phyloP scores from a whole-genome alignment of 53 echinoderm and acorn worm genomes.

The Zoroaster sp. region DNA sequence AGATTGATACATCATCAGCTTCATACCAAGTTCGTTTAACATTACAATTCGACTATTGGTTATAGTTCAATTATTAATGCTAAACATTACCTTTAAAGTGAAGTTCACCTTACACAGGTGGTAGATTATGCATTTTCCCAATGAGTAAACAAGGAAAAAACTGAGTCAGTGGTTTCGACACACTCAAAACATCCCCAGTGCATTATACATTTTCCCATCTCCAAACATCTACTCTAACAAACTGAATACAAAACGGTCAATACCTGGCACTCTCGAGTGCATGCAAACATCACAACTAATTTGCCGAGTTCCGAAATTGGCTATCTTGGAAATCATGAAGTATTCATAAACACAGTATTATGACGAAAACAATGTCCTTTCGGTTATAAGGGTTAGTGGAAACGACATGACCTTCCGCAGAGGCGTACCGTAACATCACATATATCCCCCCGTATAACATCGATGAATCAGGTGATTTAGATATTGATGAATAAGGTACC shows the following conservation, averaged over 20 bases:
- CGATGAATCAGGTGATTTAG: too few relatives aligned
- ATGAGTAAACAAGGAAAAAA: not conserved
- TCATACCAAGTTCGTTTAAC: too few relatives aligned
- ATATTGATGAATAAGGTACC: too few relatives aligned
- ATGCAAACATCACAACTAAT: not conserved
- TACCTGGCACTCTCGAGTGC: not conserved
- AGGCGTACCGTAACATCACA: too few relatives aligned
- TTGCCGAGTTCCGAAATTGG: not conserved
- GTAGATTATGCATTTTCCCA: too few relatives aligned
- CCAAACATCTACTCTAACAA: not conserved
- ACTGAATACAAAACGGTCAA: not conserved
- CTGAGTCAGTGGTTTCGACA: not conserved
- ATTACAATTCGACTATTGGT: too few relatives aligned
- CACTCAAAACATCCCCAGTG: not conserved
- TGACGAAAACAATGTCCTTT: not conserved
- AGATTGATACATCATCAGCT: too few relatives aligned
- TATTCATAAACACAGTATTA: not conserved
- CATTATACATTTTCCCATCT: not conserved
- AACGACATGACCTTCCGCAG: not conserved
- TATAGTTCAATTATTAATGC: too few relatives aligned
- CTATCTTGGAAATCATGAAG: not conserved
- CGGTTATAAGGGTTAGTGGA: not conserved
- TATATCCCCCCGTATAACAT: too few relatives aligned
- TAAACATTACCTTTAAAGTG: too few relatives aligned
- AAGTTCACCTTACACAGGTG: too few relatives aligned